Evolutionary conservation across 2,797 vertebrate species (phyloP).

Genomic region (Enteromius viviparus): DNA sequence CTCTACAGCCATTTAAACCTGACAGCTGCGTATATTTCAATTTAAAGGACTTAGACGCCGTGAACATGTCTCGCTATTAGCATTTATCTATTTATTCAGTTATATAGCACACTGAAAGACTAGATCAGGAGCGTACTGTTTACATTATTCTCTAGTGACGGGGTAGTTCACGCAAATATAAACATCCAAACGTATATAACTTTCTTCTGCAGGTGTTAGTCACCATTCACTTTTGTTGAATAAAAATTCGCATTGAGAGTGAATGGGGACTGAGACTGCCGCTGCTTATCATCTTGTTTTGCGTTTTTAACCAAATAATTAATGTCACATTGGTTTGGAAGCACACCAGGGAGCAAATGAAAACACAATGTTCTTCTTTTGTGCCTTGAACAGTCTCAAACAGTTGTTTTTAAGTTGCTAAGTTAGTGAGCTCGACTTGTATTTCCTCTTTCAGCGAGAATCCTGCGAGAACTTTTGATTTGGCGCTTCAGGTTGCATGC

Average conservation of each 20-base stretch:
- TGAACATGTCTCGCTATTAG: background rate
- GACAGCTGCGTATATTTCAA: constrained; percentile 3
- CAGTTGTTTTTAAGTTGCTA: background rate
- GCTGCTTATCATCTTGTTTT: background rate
- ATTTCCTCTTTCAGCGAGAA: constrained; percentile 82
- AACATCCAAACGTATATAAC: background rate
- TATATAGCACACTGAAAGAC: background rate
- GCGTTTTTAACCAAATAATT: background rate
- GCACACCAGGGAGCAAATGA: background rate
- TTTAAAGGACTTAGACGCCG: background rate
- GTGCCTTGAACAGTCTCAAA: background rate
- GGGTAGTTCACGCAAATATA: too few species aligned
- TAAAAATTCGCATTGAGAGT: background rate
- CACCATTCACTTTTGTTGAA: background rate
- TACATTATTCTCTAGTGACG: background rate
- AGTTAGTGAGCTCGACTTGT: background rate
- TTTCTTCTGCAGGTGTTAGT: background rate
- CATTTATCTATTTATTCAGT: background rate
- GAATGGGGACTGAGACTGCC: background rate
- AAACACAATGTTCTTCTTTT: background rate
- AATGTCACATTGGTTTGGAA: background rate
- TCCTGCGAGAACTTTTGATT: constrained; percentile 94
- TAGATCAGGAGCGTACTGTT: background rate
- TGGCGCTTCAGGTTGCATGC: constrained; percentile 92
- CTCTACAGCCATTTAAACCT: constrained; percentile 20